Conservation (phyloP, 1,140 invertebrate genomes). For the Steinernema khuongi region DNA sequence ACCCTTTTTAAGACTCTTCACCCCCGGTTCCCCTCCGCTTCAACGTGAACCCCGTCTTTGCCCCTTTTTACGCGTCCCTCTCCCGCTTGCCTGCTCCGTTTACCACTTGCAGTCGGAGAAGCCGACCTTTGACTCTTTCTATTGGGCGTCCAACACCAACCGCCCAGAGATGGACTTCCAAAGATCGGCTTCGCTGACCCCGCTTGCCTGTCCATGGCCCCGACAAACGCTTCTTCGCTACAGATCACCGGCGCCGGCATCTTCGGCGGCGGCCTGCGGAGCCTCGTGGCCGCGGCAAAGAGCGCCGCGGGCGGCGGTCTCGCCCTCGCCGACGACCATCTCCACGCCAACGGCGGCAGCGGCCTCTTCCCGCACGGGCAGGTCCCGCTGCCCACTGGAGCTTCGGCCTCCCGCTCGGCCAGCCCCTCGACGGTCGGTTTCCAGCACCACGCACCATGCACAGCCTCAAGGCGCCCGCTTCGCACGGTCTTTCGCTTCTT, state of each 20-base stretch:
- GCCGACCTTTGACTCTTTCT: too few species aligned
- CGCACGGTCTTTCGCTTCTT: constrained; percentile 1
- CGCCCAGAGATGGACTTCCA: too few species aligned
- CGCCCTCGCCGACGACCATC: not conserved
- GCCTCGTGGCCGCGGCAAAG: constrained; percentile 53
- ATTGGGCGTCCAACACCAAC: too few species aligned
- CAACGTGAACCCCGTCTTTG: constrained; percentile 21
- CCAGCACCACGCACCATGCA: not conserved
- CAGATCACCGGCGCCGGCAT: constrained; percentile 55
- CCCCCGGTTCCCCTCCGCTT: not conserved
- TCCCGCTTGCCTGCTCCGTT: not conserved
- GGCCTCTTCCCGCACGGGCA: constrained; percentile 24
- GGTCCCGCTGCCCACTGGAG: not conserved
- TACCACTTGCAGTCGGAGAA: too few species aligned
- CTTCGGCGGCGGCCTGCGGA: constrained; percentile 50
- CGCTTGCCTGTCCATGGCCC: too few species aligned
- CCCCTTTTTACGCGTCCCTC: not conserved
- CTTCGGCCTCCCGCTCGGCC: not conserved
- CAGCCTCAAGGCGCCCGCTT: not conserved
- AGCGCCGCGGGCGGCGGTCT: constrained; percentile 31
- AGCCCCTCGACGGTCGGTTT: constrained; percentile 21
- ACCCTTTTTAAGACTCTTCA: not conserved
- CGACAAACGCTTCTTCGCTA: constrained; percentile 25
- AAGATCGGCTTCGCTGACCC: too few species aligned
- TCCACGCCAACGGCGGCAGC: not conserved